Conservation (phyloP, 2,888 invertebrate genomes). For the Emmelina monodactyla region DNA sequence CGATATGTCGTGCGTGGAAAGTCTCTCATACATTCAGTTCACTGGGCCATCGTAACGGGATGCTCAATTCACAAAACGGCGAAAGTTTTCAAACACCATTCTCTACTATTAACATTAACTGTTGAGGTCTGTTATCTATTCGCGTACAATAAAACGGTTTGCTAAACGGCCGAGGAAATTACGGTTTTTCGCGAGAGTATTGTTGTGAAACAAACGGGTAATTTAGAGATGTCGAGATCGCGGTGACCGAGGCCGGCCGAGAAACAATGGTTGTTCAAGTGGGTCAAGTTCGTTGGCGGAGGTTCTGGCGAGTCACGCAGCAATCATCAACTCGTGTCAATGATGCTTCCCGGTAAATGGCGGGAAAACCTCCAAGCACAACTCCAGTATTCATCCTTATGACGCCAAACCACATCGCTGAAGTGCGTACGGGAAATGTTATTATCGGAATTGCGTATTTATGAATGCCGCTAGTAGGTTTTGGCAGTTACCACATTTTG, state of each 20-base stretch:
- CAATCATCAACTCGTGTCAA: conserved; percentile 1
- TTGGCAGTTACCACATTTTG: too few relatives aligned
- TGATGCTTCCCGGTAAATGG: not conserved
- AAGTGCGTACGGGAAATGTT: too few relatives aligned
- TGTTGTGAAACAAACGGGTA: conserved; percentile 22
- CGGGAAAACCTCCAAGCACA: not conserved
- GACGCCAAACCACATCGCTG: too few relatives aligned
- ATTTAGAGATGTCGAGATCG: conserved; percentile 25
- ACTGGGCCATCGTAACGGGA: conserved; percentile 47
- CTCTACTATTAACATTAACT: not conserved
- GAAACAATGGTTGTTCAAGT: conserved; percentile 53
- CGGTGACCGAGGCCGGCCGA: conserved; percentile 33
- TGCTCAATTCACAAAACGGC: conserved; percentile 30
- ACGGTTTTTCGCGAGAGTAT: conserved; percentile 2
- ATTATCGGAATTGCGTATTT: too few relatives aligned
- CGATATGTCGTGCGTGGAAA: conserved; percentile 31
- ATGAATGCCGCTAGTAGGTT: too few relatives aligned
- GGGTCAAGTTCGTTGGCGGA: conserved; percentile 50
- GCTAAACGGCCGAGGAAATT: not conserved
- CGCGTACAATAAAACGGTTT: not conserved
- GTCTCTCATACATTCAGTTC: conserved; percentile 34
- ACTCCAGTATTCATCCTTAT: too few relatives aligned
- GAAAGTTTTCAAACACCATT: conserved; percentile 58
- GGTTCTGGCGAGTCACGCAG: conserved; percentile 23
- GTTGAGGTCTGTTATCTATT: not conserved